Evolutionary conservation across 2,113 vertebrate species (phyloP).

Genomic region (Callospermophilus lateralis): DNA sequence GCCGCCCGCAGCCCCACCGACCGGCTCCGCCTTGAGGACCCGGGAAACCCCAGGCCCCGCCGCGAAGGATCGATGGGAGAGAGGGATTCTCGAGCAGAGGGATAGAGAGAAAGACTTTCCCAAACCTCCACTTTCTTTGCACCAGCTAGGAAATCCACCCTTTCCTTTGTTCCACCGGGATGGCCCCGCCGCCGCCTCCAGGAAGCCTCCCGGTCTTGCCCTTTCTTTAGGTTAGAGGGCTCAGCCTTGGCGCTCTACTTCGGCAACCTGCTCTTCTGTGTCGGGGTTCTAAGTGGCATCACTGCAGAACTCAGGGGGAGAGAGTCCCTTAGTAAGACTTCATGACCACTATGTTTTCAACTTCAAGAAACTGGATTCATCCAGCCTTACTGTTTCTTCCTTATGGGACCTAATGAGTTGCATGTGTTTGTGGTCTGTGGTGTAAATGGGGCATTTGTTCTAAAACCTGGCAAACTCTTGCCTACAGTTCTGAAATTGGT

Average conservation of each 20-base stretch:
- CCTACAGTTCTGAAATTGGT: not conserved
- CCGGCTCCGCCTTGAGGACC: not conserved
- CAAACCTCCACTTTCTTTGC: not conserved
- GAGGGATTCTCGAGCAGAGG: too few relatives aligned
- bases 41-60: not conserved
- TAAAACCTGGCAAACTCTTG: conserved; percentile 3
- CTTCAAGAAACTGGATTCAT: not conserved
- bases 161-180: not conserved
- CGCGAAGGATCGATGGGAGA: not conserved
- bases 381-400: not conserved
- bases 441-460: conserved; percentile 32
- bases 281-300: not conserved
- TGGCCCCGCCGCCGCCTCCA: not conserved
- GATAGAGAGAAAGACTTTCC: not conserved
- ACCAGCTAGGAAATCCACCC: conserved; percentile 48
- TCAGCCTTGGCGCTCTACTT: not conserved
- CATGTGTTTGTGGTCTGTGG: not conserved
- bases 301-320: not conserved
- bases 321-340: not conserved
- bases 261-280: not conserved
- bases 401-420: not conserved
- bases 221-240: not conserved
- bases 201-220: not conserved
- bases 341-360: not conserved
- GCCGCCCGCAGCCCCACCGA: not conserved